Evolutionary conservation across 1,140 invertebrate species (phyloP).

Genomic region (Temnothorax curvispinosus): DNA sequence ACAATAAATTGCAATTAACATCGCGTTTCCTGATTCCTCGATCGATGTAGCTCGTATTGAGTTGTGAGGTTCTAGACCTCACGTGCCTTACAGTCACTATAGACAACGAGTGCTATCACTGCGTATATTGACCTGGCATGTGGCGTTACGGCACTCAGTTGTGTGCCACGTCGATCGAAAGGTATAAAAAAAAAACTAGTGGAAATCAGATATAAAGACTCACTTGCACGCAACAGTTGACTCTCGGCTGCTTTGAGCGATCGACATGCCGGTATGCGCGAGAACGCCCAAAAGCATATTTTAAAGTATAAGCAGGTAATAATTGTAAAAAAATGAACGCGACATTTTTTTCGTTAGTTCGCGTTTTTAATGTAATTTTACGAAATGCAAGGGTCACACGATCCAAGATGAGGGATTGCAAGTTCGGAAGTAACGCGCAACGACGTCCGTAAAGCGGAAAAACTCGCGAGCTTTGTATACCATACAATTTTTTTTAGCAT

Average conservation of each 20-base stretch:
- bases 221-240: slow-evolving; percentile 57
- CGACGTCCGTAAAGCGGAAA: neutral
- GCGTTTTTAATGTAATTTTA: neutral
- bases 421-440: slow-evolving; percentile 2
- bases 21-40: slow-evolving; percentile 28
- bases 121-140: slow-evolving; percentile 47
- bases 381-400: neutral
- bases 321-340: neutral
- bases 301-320: neutral
- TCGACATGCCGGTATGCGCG: slow-evolving; percentile 41
- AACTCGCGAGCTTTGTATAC: neutral
- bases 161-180: slow-evolving; percentile 56
- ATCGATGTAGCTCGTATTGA: slow-evolving; percentile 10
- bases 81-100: slow-evolving; percentile 7
- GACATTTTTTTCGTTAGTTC: neutral
- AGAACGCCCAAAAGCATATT: slow-evolving; percentile 12
- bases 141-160: neutral
- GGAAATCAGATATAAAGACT: slow-evolving; percentile 61
- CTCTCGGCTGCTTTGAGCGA: slow-evolving; percentile 31
- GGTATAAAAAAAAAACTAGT: slow-evolving; percentile 48
- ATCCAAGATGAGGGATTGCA: neutral
- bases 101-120: slow-evolving; percentile 39
- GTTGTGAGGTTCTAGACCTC: slow-evolving; percentile 16
- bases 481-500: neutral
- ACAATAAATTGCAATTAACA: slow-evolving; percentile 4